A percentile compares a stretch with the other conserved stretches of the same genome.
Evolutionary conservation across 1,140 invertebrate genomes (phyloP).

Genomic region (Uloborus diversus): DNA sequence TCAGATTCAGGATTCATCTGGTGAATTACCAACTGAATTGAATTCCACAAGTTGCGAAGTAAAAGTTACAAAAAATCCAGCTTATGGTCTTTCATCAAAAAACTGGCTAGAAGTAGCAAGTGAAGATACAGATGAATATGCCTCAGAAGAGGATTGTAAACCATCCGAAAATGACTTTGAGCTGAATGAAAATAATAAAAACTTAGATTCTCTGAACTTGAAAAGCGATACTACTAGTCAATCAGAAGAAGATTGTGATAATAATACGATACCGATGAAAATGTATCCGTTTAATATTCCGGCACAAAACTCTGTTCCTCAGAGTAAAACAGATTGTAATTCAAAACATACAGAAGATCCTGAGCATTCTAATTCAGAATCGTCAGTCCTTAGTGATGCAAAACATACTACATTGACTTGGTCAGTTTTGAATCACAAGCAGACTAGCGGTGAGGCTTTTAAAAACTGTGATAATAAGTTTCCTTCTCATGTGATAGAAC

Average conservation of each 20-base stretch:
- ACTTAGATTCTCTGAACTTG: not conserved
- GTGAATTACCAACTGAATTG: no score
- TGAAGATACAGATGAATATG: not conserved
- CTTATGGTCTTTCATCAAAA: conserved; percentile 37
- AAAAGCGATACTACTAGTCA: conserved; percentile 7
- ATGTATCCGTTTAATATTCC: not conserved
- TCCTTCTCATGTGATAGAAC: conserved; percentile 29
- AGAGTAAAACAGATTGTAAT: not conserved
- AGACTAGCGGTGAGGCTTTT: not conserved
- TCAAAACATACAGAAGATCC: not conserved
- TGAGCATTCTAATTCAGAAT: not conserved
- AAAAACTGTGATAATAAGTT: conserved; percentile 43
- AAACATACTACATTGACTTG: conserved; percentile 18
- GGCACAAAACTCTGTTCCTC: not conserved
- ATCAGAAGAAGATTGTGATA: conserved; percentile 1
- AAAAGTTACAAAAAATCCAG: conserved; percentile 41
- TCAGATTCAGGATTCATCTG: no score
- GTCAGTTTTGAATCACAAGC: conserved; percentile 28
- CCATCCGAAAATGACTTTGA: not conserved
- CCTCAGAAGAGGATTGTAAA: not conserved
- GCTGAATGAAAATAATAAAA: not conserved
- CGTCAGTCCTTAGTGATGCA: not conserved
- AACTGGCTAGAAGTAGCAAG: conserved; percentile 25
- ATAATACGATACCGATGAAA: not conserved
- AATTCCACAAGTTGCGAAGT: not conserved